Base-by-base conservation (phyloP, 2,797 vertebrate species). In the Sebastes steindachneri region DNA sequence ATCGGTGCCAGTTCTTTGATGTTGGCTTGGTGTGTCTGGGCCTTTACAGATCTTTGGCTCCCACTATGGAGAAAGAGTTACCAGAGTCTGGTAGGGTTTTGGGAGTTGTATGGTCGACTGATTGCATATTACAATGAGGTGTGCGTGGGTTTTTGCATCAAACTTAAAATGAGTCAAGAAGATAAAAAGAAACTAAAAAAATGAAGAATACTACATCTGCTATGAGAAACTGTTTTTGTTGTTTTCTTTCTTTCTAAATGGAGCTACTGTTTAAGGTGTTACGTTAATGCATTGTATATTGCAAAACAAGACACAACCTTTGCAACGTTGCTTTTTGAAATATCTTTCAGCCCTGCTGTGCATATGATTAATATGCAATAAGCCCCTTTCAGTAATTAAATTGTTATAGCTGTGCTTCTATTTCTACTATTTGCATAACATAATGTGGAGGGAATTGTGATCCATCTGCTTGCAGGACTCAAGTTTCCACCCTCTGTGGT, bases 401-500 rank as follows among this genome's bases (percentile, higher is more conserved):
- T 25, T 51, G 54, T 35, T 55, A 26, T 37, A 23, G 25, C 26
- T 14, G 21, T 55, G 23, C 28, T 48, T 63, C 33, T 68, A 21
- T 62, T 63, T 75, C 19, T 66, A 1, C 15, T 41, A 1, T 80
- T 68, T 60, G 63, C 29, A 31, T n/a, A 72, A 25, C 37, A 59
- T 68, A 33, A 33, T 23, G 57, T 67, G 59, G 35, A 55, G 29
- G 66, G 25, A 72, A 14, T 58, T 3, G 7, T 35, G 45, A 66
- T 68, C 73, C 80, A 68, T 84, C 68, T 83, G 80, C 69, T 21
- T 31, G 55, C 51, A 25, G 53, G 62, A 54, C 74, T 92, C 86
- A 19, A 82, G 81, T 91, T 90, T 90, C 88, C 68, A 6, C 33
- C 64, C 15, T 62, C 77, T 15, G 25, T 35, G 82, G 70, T 81